Evolutionary conservation across 2,888 invertebrate genomes (phyloP).

Genomic region (Hypselothyrea guttata): DNA sequence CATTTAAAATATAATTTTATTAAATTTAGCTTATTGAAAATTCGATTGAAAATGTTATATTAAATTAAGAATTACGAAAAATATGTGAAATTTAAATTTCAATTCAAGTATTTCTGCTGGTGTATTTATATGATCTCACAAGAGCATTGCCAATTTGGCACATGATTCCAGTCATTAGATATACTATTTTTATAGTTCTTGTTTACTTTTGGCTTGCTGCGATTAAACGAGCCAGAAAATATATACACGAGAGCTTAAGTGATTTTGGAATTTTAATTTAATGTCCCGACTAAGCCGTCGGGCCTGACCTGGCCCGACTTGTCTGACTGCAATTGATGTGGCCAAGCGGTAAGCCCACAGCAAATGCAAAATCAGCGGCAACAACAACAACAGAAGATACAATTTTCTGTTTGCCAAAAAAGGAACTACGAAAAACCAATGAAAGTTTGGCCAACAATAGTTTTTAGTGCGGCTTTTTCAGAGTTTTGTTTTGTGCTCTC

Average conservation of each 20-base stretch:
- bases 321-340: slow-evolving; percentile 37
- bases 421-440: slow-evolving; percentile 37
- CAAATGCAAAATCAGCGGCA: slow-evolving; percentile 20
- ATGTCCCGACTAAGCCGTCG: slow-evolving; percentile 53
- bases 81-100: too few species aligned
- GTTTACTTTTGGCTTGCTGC: slow-evolving; percentile 17
- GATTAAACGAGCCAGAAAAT: too few species aligned
- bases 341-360: too few species aligned
- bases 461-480: slow-evolving; percentile 20
- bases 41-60: too few species aligned
- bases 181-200: slow-evolving; percentile 40
- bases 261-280: slow-evolving; percentile 21
- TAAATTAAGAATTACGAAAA: too few species aligned
- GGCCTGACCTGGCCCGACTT: slow-evolving; percentile 1
- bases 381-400: slow-evolving; percentile 27
- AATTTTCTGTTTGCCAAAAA: slow-evolving; percentile 50
- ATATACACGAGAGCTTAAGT: too few species aligned
- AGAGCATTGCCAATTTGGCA: slow-evolving; percentile 24
- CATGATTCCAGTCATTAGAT: slow-evolving; percentile 19
- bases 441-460: slow-evolving; percentile 51
- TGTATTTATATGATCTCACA: too few species aligned
- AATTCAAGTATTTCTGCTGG: too few species aligned
- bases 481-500: slow-evolving; percentile 16
- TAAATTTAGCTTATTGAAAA: too few species aligned
- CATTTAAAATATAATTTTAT: too few species aligned